phyloP scores from a whole-genome alignment of 2,797 vertebrate species.

The Otolemur crassicaudatus region DNA sequence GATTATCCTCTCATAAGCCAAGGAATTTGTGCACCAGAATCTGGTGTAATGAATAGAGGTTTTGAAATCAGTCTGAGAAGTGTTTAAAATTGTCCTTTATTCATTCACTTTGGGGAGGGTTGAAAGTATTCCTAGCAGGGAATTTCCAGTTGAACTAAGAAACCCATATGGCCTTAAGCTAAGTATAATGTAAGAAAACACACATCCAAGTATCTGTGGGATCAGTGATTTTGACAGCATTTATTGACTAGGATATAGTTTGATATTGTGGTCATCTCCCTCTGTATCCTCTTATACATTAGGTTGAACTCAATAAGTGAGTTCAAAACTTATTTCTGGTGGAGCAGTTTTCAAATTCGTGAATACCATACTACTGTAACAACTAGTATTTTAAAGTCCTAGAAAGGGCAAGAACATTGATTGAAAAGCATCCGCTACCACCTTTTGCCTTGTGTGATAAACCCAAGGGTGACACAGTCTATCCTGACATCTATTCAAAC shows the following conservation, averaged over 20 bases:
- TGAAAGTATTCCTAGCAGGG: constrained; percentile 1
- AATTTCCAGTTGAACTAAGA: constrained; percentile 32
- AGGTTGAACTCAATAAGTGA: constrained; percentile 38
- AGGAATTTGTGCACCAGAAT: constrained; percentile 33
- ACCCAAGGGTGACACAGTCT: neutral
- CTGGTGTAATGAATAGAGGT: constrained; percentile 63
- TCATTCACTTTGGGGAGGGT: constrained; percentile 65
- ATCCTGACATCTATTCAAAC: neutral
- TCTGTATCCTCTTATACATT: neutral
- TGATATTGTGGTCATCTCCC: neutral
- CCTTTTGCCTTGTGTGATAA: neutral
- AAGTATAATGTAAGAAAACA: constrained; percentile 23
- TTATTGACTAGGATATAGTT: neutral
- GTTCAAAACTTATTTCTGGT: constrained; percentile 32
- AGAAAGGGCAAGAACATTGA: neutral
- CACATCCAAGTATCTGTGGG: neutral
- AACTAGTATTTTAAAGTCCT: neutral
- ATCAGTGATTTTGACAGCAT: neutral
- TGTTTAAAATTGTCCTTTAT: constrained; percentile 55
- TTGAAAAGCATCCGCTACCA: neutral
- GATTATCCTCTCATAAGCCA: constrained; percentile 40
- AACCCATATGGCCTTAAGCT: constrained; percentile 40
- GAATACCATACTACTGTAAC: neutral
- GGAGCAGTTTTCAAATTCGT: constrained; percentile 34
- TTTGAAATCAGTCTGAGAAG: constrained; percentile 67